Evolutionary conservation across 2,113 vertebrate genomes (phyloP).

Genomic region (Dipodomys spectabilis): DNA sequence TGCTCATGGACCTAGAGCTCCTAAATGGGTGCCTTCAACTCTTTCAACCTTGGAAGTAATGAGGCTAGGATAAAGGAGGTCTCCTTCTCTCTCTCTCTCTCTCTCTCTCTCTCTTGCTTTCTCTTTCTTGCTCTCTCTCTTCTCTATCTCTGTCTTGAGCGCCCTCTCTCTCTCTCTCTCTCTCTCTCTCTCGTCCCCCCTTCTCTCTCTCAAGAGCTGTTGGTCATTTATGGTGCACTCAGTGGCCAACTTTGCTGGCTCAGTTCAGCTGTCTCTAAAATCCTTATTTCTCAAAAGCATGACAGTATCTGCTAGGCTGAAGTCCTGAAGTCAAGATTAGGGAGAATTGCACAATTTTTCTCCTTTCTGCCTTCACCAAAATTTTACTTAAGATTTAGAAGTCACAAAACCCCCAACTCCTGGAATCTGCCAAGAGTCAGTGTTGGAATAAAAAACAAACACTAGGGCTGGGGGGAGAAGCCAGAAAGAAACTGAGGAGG

Average conservation of each 20-base stretch:
- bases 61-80: background rate
- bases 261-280: background rate
- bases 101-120: no score
- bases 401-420: slow-evolving; percentile 59
- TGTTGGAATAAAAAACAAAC: slow-evolving; percentile 10
- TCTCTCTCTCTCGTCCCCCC: no score
- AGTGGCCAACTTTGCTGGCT: no score
- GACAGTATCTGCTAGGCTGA: no score
- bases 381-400: slow-evolving; percentile 51
- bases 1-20: background rate
- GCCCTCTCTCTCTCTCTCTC: no score
- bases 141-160: no score
- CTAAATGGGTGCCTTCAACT: background rate
- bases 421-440: slow-evolving; percentile 56
- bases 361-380: slow-evolving; percentile 49
- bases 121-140: no score
- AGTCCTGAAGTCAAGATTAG: slow-evolving; percentile 47
- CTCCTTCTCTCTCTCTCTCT: no score
- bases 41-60: background rate
- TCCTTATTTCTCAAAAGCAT: slow-evolving; percentile 53
- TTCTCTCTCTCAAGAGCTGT: background rate
- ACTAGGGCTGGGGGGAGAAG: background rate
- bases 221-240: background rate
- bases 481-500: background rate
- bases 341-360: slow-evolving; percentile 55